Evolutionary conservation across 2,113 vertebrate genomes (phyloP).

Genomic region (Amphiprion percula): DNA sequence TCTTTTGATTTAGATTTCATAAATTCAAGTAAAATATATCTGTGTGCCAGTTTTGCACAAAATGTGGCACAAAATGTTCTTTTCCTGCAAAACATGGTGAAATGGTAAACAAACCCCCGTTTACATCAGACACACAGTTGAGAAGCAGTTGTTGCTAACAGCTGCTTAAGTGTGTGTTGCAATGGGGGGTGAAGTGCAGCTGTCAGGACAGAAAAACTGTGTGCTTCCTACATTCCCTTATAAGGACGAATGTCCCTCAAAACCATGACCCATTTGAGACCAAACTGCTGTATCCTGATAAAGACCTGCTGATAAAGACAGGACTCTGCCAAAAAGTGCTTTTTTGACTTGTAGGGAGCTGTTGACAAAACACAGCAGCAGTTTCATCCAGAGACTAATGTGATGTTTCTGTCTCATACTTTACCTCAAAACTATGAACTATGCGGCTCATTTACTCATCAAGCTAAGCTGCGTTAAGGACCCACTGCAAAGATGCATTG

Average conservation of each 20-base stretch:
- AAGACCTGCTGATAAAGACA: conserved; percentile 57
- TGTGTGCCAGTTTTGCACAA: neutral
- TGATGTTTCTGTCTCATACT: conserved; percentile 18
- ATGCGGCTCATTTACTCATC: neutral
- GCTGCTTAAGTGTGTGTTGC: conserved; percentile 66
- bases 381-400: conserved; percentile 26
- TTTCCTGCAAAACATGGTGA: conserved; percentile 8
- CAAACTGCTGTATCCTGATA: conserved; percentile 66
- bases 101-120: conserved; percentile 63
- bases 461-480: neutral
- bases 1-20: neutral
- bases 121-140: conserved; percentile 40
- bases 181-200: conserved; percentile 66
- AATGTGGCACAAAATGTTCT: neutral
- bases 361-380: conserved; percentile 70
- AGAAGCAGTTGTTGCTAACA: conserved; percentile 79
- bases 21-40: neutral
- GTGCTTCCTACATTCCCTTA: conserved; percentile 77
- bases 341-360: conserved; percentile 32
- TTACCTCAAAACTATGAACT: conserved; percentile 18
- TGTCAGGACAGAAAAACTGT: conserved; percentile 74
- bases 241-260: conserved; percentile 77
- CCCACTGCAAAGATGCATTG: neutral
- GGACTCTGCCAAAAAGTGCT: conserved; percentile 62
- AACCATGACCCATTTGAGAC: conserved; percentile 67